Base-by-base conservation (phyloP, 2,888 invertebrate species). In the Diabrotica balteata region DNA sequence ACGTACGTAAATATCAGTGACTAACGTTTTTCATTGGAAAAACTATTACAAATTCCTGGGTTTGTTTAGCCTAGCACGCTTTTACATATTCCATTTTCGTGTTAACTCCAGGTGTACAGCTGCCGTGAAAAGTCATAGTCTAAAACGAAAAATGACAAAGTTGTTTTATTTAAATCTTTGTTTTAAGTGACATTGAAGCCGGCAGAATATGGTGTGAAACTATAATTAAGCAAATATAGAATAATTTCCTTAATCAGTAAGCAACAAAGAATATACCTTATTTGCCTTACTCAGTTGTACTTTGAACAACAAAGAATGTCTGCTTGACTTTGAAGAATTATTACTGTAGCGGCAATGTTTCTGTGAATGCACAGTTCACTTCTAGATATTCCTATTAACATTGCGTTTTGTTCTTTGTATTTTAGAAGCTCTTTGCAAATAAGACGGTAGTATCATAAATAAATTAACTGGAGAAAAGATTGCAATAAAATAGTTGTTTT, bases 1-100 rank as follows among this genome's bases (percentile, higher is more conserved):
- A 43, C 43, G n/a, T 10, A 10, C 10, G 43, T 54, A 43, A 54
- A 54, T 54, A 54, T 43, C 9, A 43, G 43, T 54, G 54, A 54
- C 54, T 54, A 54, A 54, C 43, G 10, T 7, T 43, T 6, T 43
- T 54, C 54, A 43, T 43, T 54, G 43, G 54, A 54, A 54, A 54
- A 54, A 54, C 43, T 43, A 54, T 54, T 54, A 54, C 54, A 17
- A 54, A 54, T 54, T n/a, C 42, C 43, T 43, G 43, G 54, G 54
- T 43, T 54, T 43, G 43, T 54, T 54, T 32, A 32, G 32, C 32
- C 32, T 32, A 32, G 32, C 32, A 43, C 1, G 8, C 9, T 54
- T n/a, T 52, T 11, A 22, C 7, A 52, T 52, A 52, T 52, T 52
- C 52, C 32, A 22, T 52, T 52, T 52, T 22, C 22, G 52, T 52